A percentile compares a stretch with the other conserved stretches of the same genome.
These are phyloP conservation scores for Homarus americanus DNA, from an alignment of 1,140 invertebrate genomes.

Conservation along the genomic window DNA sequence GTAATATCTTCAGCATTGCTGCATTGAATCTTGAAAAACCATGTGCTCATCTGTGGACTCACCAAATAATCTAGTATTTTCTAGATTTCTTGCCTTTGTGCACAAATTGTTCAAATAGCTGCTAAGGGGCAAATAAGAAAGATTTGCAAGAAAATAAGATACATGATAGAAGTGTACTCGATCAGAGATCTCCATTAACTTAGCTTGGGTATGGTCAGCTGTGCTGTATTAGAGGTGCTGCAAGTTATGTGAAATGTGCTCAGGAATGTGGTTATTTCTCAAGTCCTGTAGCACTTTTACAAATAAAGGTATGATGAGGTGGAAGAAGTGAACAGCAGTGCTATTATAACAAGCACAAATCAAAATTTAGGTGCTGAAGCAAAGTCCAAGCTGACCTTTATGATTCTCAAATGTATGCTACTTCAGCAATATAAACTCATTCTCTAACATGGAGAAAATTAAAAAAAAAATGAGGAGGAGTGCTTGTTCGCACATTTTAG, in stretches of 20 bases:
- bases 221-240: constrained; percentile 36
- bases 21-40: neutral
- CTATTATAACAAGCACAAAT: constrained; percentile 51
- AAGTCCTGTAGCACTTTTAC: constrained; percentile 56
- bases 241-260: constrained; percentile 32
- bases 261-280: constrained; percentile 31
- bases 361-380: constrained; percentile 59
- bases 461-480: constrained; percentile 7
- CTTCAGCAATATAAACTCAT: neutral
- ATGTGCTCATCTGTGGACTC: neutral
- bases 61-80: no score
- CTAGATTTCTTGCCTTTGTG: neutral
- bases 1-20: neutral
- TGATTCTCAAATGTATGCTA: constrained; percentile 55
- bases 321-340: neutral
- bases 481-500: constrained; percentile 35
- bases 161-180: neutral
- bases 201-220: neutral
- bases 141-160: no score
- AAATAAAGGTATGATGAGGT: constrained; percentile 14
- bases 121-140: neutral
- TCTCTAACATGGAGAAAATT: neutral
- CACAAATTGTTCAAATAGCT: neutral
- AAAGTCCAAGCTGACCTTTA: constrained; percentile 40
- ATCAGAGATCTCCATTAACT: neutral